A percentile compares a stretch with the other conserved stretches of the same genome.
phyloP scores from a whole-genome alignment of 2,113 vertebrate genomes.

The Anolis carolinensis region DNA sequence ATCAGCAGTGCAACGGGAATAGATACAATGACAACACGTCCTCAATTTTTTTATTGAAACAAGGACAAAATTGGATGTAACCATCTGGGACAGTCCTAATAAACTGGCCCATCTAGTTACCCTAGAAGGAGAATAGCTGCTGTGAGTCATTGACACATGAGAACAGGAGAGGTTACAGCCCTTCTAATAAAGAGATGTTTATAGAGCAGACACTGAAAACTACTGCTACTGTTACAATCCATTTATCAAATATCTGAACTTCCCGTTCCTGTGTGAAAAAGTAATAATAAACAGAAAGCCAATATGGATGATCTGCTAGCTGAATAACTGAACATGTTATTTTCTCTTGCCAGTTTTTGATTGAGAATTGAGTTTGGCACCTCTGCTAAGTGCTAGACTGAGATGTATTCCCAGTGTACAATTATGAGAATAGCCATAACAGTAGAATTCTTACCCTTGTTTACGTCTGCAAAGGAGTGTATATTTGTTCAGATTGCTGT shows the following conservation, averaged over 20 bases:
- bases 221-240: background rate
- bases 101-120: slow-evolving; percentile 18
- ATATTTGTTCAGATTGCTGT: background rate
- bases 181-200: background rate
- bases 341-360: background rate
- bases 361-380: slow-evolving; percentile 20
- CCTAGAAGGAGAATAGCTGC: fast-evolving
- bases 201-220: background rate
- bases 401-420: background rate
- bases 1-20: background rate
- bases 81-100: background rate
- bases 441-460: slow-evolving; percentile 1
- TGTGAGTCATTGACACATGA: background rate
- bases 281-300: background rate
- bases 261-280: background rate
- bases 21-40: slow-evolving; percentile 3
- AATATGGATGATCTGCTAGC: background rate
- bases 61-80: slow-evolving; percentile 41
- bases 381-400: background rate
- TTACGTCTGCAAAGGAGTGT: background rate
- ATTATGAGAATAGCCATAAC: background rate
- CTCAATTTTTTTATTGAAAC: slow-evolving; percentile 49
- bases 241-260: background rate
- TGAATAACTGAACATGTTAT: background rate
- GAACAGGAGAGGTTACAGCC: background rate